Evolutionary conservation across 2,797 vertebrate genomes (phyloP), one percentile per base, ranked within the genome.

Genomic region (Pygocentrus nattereri): DNA sequence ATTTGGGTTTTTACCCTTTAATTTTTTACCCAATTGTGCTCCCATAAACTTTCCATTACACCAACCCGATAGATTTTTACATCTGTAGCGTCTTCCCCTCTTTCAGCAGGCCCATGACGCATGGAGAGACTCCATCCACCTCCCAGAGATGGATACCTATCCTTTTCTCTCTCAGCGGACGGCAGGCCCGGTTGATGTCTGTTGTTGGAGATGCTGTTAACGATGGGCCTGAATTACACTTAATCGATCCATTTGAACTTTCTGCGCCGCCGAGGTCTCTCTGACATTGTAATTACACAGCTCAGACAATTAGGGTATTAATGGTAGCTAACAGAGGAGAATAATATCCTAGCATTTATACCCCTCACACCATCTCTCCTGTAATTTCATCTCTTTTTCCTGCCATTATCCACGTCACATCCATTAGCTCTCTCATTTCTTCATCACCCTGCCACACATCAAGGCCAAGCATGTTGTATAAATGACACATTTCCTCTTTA

Each of bases 241-340:
- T 80, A 82, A 86, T 84, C 41, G 34, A 84, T 84, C 50, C 70
- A 81, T 85, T 79, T 85, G 59, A 82, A 78, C 76, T 77, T 65
- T 44, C n/a, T 30, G 52, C 54, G 41, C 21, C 59, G 69, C 77
- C 0, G 38, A 69, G 59, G 58, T 80, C 70, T 72, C 61, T 73
- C 34, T 73, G 82, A 83, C 25, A 74, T 80, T 64, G 73, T 81
- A 84, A 85, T 85, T 80, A 84, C 81, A 82, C 41, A 27, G 59
- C 74, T 68, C 3, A 0, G 50, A 80, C 72, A 85, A 85, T 85
- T 65, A 85, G 38, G 31, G 31, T 65, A 58, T 79, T 82, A 78
- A 47, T 13, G 34, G 6, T 38, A 72, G 80, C 68, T 78, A 84
- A 76, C 74, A 73, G 61, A 76, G 52, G 54, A 61, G 71, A 77